phyloP scores from a whole-genome alignment of 1,140 invertebrate species.

The Nasonia vitripennis region DNA sequence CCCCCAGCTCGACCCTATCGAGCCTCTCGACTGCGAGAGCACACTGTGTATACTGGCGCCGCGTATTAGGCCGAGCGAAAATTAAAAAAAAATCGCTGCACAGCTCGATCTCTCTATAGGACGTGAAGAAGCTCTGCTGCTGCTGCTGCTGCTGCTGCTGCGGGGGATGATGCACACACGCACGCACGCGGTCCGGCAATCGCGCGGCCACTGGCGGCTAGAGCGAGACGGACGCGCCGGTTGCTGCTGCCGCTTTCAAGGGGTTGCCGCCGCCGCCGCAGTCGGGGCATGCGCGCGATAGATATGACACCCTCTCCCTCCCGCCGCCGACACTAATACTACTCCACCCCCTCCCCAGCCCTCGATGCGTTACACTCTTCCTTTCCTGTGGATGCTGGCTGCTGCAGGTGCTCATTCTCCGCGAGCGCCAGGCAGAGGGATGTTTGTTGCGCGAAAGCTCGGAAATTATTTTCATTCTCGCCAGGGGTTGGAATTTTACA shows the following conservation, averaged over 20 bases:
- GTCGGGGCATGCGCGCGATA: conserved; percentile 54
- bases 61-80: too few species aligned
- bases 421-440: not conserved
- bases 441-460: too few species aligned
- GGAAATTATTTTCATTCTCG: too few species aligned
- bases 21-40: too few species aligned
- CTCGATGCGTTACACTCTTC: not conserved
- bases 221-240: conserved; percentile 57
- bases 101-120: not conserved
- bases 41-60: too few species aligned
- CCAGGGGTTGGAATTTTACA: too few species aligned
- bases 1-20: too few species aligned
- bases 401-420: not conserved
- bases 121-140: not conserved
- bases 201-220: conserved; percentile 71
- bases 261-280: conserved; percentile 54
- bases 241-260: conserved; percentile 55
- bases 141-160: not conserved
- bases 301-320: conserved; percentile 15
- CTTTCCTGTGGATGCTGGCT: not conserved
- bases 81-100: not conserved
- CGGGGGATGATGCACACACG: conserved; percentile 16
- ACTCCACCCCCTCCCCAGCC: too few species aligned
- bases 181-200: conserved; percentile 70
- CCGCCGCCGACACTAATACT: not conserved